Conservation (phyloP, 2,888 invertebrate species). For the Amblyjoppa fuscipennis region DNA sequence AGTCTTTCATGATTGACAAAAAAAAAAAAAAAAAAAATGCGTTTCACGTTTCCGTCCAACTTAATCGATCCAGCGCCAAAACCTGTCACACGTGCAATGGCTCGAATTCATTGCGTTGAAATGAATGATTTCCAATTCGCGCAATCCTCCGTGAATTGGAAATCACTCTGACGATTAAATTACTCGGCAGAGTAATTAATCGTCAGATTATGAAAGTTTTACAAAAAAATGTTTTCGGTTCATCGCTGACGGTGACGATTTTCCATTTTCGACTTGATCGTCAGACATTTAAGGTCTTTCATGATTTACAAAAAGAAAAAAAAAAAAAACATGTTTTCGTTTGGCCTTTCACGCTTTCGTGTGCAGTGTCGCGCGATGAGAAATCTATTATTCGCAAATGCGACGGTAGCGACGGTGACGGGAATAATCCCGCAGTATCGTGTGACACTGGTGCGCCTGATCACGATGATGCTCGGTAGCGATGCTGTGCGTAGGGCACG, state of each 20-base stretch:
- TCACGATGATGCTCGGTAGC: slow-evolving; percentile 24
- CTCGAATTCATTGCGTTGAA: too few species aligned
- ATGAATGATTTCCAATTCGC: too few species aligned
- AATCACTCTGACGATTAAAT: too few species aligned
- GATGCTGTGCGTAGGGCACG: slow-evolving; percentile 16
- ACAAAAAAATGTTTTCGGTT: too few species aligned
- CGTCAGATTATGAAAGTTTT: too few species aligned
- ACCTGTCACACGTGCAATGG: too few species aligned
- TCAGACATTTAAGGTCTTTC: not conserved
- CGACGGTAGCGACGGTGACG: not conserved
- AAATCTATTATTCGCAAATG: slow-evolving; percentile 46
- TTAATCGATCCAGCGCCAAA: too few species aligned
- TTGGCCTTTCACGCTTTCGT: not conserved
- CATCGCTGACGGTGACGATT: too few species aligned
- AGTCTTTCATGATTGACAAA: too few species aligned
- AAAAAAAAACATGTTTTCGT: not conserved
- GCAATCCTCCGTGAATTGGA: too few species aligned
- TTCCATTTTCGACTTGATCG: not conserved
- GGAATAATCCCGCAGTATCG: slow-evolving; percentile 28
- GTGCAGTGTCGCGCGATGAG: not conserved
- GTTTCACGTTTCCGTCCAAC: not conserved
- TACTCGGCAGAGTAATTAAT: too few species aligned
- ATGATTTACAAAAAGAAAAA: not conserved
- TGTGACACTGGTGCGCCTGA: slow-evolving; percentile 41
- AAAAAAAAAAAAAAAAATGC: too few species aligned